Conservation (phyloP, 2,113 vertebrate species). For the Sylvia atricapilla region DNA sequence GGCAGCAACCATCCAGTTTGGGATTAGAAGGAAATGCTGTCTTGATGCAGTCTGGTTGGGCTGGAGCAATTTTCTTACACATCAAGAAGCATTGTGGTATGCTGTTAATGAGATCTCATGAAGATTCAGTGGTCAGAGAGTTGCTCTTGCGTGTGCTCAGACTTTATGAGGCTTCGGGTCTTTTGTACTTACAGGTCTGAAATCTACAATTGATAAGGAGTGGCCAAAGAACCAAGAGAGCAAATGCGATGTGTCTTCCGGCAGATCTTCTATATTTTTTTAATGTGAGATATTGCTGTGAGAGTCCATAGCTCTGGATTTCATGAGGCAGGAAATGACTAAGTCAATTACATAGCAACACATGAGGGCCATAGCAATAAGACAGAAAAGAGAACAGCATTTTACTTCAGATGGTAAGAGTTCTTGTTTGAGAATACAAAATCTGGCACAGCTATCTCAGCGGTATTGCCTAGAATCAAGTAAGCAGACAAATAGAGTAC, state of each 20-base stretch:
- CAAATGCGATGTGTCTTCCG: neutral
- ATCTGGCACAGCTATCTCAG: neutral
- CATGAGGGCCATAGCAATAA: neutral
- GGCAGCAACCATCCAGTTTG: neutral
- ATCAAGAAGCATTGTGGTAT: fast-evolving
- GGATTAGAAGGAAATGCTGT: neutral
- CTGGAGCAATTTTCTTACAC: neutral
- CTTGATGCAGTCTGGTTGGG: neutral
- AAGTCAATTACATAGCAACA: neutral
- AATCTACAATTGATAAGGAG: neutral
- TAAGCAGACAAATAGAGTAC: neutral
- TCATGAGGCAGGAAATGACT: neutral
- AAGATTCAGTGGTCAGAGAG: neutral
- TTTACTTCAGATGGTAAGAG: neutral
- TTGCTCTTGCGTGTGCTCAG: neutral
- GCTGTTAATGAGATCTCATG: neutral
- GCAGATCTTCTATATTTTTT: neutral
- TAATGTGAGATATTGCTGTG: neutral
- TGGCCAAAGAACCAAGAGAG: neutral
- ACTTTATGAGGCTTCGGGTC: neutral
- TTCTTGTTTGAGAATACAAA: neutral
- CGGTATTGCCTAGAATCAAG: neutral
- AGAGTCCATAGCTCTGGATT: neutral
- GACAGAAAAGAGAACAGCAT: neutral
- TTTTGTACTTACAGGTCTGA: neutral